These are phyloP conservation scores for Hybognathus amarus DNA, from an alignment of 2,797 vertebrate species.

Conservation along the genomic window DNA sequence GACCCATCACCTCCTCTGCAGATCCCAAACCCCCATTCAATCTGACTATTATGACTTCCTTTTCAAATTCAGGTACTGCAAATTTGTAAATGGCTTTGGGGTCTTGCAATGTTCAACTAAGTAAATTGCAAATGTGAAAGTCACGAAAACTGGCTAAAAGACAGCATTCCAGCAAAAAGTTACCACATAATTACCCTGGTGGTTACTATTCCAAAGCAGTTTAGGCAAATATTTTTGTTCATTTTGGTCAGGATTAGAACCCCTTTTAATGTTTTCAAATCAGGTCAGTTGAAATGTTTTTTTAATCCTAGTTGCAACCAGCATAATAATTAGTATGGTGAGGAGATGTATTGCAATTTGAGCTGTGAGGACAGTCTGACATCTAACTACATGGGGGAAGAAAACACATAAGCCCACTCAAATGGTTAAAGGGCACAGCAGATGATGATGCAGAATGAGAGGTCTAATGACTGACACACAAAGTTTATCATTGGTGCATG, in stretches of 20 bases:
- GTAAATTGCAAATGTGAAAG: neutral
- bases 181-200: neutral
- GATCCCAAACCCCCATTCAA: neutral
- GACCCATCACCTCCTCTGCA: neutral
- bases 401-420: slow-evolving; percentile 48
- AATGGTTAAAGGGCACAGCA: slow-evolving; percentile 42
- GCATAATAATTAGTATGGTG: neutral
- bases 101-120: neutral
- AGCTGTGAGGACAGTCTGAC: neutral
- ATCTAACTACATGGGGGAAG: slow-evolving; percentile 51
- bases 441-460: slow-evolving; percentile 8
- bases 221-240: neutral
- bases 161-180: neutral
- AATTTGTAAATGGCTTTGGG: neutral
- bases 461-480: slow-evolving; percentile 3
- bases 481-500: neutral
- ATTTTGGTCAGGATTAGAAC: neutral
- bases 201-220: neutral
- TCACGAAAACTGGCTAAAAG: neutral
- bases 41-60: neutral
- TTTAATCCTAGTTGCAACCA: slow-evolving; percentile 10
- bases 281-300: slow-evolving; percentile 2
- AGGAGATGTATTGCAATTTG: neutral
- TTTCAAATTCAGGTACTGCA: neutral
- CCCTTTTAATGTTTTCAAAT: neutral